Evolutionary conservation across 2,888 invertebrate species (phyloP).

Genomic region (Platycheirus rosarum): DNA sequence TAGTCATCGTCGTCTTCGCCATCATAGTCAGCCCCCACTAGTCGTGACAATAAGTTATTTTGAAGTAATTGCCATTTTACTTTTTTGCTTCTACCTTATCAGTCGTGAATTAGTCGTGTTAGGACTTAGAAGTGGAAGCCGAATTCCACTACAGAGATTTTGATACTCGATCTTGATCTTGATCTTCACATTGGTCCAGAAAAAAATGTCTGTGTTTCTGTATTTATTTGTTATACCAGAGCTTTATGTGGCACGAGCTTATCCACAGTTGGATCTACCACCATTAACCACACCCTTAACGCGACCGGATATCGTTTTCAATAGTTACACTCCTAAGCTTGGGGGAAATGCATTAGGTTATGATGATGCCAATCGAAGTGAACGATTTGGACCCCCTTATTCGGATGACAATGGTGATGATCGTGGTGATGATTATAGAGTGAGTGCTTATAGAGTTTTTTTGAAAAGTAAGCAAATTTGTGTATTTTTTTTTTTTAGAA

Average conservation of each 20-base stretch:
- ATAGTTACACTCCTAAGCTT: slow-evolving; percentile 78
- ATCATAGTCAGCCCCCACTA: slow-evolving; percentile 45
- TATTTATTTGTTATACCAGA: slow-evolving; percentile 44
- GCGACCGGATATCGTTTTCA: slow-evolving; percentile 79
- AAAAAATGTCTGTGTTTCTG: slow-evolving; percentile 75
- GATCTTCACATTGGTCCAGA: slow-evolving; percentile 43
- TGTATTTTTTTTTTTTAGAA: slow-evolving; percentile 76
- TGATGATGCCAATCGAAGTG: slow-evolving; percentile 81
- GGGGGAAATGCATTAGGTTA: slow-evolving; percentile 76
- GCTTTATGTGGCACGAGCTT: slow-evolving; percentile 61
- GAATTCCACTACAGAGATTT: slow-evolving; percentile 3
- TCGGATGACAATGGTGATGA: slow-evolving; percentile 78
- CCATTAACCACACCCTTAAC: slow-evolving; percentile 81
- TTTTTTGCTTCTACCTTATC: slow-evolving; percentile 38
- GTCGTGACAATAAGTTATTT: slow-evolving; percentile 53
- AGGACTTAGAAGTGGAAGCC: slow-evolving; percentile 48
- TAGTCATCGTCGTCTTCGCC: slow-evolving; percentile 1
- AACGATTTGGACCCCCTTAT: slow-evolving; percentile 81
- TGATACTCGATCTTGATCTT: slow-evolving; percentile 60
- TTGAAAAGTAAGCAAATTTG: neutral
- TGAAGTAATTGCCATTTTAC: slow-evolving; percentile 52
- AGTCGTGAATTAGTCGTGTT: slow-evolving; percentile 68
- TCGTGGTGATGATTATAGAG: slow-evolving; percentile 81
- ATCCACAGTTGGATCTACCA: slow-evolving; percentile 84
- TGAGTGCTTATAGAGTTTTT: slow-evolving; percentile 69